phyloP scores from a whole-genome alignment of 2,113 vertebrate genomes.

The Serinus canaria region DNA sequence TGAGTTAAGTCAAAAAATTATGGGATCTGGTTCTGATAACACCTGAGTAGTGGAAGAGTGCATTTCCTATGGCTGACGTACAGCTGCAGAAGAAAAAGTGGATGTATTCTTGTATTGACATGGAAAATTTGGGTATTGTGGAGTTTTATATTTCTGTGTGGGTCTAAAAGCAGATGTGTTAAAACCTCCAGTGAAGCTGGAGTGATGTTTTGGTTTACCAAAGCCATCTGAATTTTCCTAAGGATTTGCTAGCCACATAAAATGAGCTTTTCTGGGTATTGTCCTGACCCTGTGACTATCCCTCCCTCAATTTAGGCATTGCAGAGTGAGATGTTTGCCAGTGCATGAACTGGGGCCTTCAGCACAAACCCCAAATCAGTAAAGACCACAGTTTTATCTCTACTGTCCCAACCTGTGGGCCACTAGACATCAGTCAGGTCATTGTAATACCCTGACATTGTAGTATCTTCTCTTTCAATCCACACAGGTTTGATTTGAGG shows the following conservation, averaged over 20 bases:
- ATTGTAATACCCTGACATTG: background rate
- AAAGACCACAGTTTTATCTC: background rate
- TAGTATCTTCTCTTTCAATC: background rate
- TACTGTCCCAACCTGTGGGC: background rate
- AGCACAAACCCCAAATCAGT: background rate
- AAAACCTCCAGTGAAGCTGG: background rate
- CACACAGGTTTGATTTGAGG: background rate
- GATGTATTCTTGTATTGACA: background rate
- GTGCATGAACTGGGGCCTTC: background rate
- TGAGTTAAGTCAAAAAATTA: background rate
- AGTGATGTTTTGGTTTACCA: background rate
- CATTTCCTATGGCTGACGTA: background rate
- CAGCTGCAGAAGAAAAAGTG: background rate
- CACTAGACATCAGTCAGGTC: background rate
- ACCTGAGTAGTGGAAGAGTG: background rate
- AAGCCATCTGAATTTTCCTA: background rate
- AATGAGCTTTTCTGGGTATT: background rate
- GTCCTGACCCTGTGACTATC: background rate
- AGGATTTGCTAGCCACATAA: background rate
- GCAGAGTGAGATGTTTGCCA: background rate
- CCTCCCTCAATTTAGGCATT: background rate
- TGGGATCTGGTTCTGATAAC: background rate
- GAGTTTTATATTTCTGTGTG: background rate
- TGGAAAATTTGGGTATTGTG: background rate
- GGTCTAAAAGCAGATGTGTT: rapidly evolving